These are phyloP conservation scores for Dusona sp. DNA, from an alignment of 2,888 invertebrate genomes.

Conservation along the genomic window DNA sequence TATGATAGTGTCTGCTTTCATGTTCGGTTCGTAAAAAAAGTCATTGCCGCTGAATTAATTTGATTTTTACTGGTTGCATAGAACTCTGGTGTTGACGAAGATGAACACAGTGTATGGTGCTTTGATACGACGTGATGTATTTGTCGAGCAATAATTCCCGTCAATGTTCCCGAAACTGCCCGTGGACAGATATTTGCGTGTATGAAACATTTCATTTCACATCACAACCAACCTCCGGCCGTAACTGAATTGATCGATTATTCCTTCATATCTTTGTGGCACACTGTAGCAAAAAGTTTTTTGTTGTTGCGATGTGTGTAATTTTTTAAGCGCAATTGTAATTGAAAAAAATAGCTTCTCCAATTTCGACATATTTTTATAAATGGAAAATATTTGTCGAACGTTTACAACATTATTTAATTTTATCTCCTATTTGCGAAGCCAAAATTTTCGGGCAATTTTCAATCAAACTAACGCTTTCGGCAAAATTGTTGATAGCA, in stretches of 20 bases:
- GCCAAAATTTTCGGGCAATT: not conserved
- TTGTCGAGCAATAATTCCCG: conserved; percentile 13
- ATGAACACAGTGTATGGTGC: conserved; percentile 1
- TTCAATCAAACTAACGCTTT: not conserved
- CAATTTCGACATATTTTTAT: not conserved
- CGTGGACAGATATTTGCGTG: not conserved
- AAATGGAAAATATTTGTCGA: not conserved
- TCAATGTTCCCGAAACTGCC: conserved; percentile 12
- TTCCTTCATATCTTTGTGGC: not conserved
- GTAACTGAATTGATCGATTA: not conserved
- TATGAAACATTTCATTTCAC: not conserved
- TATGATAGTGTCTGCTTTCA: not conserved
- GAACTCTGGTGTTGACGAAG: not conserved
- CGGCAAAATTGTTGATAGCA: not conserved
- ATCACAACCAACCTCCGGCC: not conserved
- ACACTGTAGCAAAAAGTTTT: not conserved
- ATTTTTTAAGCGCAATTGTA: not conserved
- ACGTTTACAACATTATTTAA: not conserved
- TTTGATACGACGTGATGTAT: not conserved
- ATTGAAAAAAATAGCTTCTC: not conserved
- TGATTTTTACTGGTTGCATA: not conserved
- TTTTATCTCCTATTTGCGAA: not conserved
- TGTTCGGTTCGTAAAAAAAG: not conserved
- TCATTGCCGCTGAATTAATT: conserved; percentile 6
- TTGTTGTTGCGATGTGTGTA: not conserved